Evolutionary conservation across 2,888 invertebrate species (phyloP).

Genomic region (Pyralis farinalis): DNA sequence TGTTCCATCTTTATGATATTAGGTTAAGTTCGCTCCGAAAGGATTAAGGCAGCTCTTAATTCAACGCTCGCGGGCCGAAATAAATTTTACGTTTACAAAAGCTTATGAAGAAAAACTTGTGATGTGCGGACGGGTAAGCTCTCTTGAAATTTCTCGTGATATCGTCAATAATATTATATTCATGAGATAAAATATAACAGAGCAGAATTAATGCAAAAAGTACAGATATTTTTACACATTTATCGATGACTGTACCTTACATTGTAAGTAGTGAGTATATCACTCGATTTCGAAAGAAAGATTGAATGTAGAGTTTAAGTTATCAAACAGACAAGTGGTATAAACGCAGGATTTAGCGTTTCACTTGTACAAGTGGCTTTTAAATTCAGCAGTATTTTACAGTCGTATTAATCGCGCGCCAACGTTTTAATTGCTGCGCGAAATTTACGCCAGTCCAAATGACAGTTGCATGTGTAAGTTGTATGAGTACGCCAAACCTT

Average conservation of each 20-base stretch:
- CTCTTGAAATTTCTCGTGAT: slow-evolving; percentile 43
- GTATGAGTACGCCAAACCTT: slow-evolving; percentile 36
- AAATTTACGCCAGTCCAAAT: slow-evolving; percentile 38
- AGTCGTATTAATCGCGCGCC: slow-evolving; percentile 27
- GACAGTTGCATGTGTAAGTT: slow-evolving; percentile 31
- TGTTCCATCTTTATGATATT: slow-evolving; percentile 77
- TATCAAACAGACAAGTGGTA: slow-evolving; percentile 19
- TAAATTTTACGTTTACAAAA: slow-evolving; percentile 73
- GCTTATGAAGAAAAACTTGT: slow-evolving; percentile 78
- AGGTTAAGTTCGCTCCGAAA: slow-evolving; percentile 74
- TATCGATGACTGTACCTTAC: slow-evolving; percentile 45
- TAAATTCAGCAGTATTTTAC: slow-evolving; percentile 42
- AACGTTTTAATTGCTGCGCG: slow-evolving; percentile 44
- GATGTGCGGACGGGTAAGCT: slow-evolving; percentile 51
- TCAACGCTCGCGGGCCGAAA: slow-evolving; percentile 72
- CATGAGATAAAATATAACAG: slow-evolving; percentile 16
- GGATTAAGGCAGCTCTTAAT: slow-evolving; percentile 77
- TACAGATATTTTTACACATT: slow-evolving; percentile 16
- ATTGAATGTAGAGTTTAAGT: slow-evolving; percentile 27
- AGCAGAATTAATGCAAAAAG: slow-evolving; percentile 13
- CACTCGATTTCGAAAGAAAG: slow-evolving; percentile 30
- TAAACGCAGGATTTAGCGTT: slow-evolving; percentile 30
- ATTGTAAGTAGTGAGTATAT: slow-evolving; percentile 37
- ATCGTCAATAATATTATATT: slow-evolving; percentile 29
- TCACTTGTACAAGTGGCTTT: slow-evolving; percentile 28